Conservation (phyloP, 2,113 vertebrate species). For the Eretmochelys imbricata region DNA sequence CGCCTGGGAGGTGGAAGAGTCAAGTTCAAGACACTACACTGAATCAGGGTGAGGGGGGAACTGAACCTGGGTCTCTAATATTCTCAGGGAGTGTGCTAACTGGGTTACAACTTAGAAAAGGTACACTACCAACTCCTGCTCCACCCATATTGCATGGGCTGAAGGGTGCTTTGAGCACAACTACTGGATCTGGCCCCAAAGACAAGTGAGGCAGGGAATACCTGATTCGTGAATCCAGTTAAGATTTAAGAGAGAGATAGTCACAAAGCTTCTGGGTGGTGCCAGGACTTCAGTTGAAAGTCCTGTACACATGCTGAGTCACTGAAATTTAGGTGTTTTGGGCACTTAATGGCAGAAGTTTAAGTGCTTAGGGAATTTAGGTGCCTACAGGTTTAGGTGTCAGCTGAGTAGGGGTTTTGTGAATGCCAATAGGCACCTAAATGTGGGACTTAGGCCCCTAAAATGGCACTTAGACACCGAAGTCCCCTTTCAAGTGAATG, state of each 20-base stretch:
- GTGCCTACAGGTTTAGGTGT: background rate
- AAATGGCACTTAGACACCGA: background rate
- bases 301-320: background rate
- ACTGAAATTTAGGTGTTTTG: background rate
- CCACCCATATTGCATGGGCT: background rate
- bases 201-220: background rate
- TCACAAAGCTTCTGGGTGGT: background rate
- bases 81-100: background rate
- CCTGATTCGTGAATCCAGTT: background rate
- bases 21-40: background rate
- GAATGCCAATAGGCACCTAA: background rate
- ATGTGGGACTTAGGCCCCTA: background rate
- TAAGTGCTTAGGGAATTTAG: background rate
- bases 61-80: background rate
- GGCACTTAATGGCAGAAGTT: background rate
- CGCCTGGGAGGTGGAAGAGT: background rate
- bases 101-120: background rate
- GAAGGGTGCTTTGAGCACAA: background rate
- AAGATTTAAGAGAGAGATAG: background rate
- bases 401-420: background rate
- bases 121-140: background rate
- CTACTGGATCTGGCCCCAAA: background rate
- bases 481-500: background rate
- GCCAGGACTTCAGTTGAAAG: background rate
- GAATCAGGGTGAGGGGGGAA: background rate